phyloP scores from a whole-genome alignment of 2,113 vertebrate genomes.

The Nansenia antarctica region DNA sequence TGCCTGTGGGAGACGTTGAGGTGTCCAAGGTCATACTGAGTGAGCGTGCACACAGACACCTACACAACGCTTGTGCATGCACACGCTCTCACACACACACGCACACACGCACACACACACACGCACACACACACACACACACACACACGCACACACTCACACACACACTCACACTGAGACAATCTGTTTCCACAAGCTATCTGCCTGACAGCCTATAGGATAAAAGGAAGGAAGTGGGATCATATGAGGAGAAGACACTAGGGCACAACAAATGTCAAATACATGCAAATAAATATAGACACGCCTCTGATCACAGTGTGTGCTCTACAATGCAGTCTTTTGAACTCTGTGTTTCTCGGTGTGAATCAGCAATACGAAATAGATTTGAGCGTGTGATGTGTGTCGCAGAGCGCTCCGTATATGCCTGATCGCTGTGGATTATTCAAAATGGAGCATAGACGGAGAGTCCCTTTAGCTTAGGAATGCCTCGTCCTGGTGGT shows the following conservation, averaged over 20 bases:
- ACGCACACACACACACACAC: neutral
- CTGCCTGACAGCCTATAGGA: neutral
- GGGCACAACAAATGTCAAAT: neutral
- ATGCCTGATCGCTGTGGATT: neutral
- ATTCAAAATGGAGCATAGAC: conserved; percentile 9
- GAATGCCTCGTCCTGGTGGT: conserved; percentile 5
- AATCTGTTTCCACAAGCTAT: neutral
- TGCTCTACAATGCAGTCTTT: neutral
- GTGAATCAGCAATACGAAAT: neutral
- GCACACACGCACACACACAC: conserved; percentile 6
- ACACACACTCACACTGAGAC: neutral
- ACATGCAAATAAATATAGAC: neutral
- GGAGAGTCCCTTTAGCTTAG: conserved; percentile 2
- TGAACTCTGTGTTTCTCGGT: neutral
- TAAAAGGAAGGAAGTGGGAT: neutral
- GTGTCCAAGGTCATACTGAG: conserved; percentile 68
- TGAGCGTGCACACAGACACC: conserved; percentile 26
- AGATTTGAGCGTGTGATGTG: neutral
- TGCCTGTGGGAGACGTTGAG: conserved; percentile 66
- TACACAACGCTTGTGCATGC: conserved; percentile 25
- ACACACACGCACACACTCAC: neutral
- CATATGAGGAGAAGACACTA: neutral
- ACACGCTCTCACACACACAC: conserved; percentile 32
- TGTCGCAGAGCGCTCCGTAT: neutral
- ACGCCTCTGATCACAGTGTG: neutral